These are phyloP conservation scores for Drosophila navojoa DNA, from an alignment of 1,140 invertebrate species.

Conservation along the genomic window DNA sequence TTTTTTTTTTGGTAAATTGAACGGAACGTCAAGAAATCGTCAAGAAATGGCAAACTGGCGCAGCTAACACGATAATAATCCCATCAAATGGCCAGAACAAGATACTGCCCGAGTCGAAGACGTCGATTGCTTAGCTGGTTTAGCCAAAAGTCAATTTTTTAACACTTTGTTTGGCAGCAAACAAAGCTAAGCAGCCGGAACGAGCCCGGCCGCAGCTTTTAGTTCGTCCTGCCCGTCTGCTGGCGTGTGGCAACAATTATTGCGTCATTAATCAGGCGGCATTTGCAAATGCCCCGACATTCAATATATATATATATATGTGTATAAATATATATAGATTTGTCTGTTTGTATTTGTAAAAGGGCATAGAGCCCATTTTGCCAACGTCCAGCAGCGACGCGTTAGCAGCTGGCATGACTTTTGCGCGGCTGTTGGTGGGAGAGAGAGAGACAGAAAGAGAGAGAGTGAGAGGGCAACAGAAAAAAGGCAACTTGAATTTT, in stretches of 20 bases:
- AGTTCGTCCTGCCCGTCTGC: constrained; percentile 1
- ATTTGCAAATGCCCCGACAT: constrained; percentile 75
- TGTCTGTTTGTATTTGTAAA: no score
- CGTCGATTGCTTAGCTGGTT: constrained; percentile 16
- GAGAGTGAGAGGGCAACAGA: no score
- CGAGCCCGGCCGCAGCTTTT: constrained; percentile 3
- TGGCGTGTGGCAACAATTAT: constrained; percentile 75
- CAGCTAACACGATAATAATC: constrained; percentile 77
- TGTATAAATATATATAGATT: no score
- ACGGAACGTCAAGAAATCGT: constrained; percentile 70
- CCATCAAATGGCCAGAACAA: constrained; percentile 70
- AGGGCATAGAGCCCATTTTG: not conserved
- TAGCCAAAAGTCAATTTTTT: constrained; percentile 74
- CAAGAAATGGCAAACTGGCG: constrained; percentile 69
- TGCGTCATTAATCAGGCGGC: constrained; percentile 81
- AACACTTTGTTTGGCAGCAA: constrained; percentile 69
- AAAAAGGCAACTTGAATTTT: constrained; percentile 81
- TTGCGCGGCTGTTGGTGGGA: constrained; percentile 58
- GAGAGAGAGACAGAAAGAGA: no score
- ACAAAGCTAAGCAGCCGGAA: constrained; percentile 54
- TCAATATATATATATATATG: constrained; percentile 38
- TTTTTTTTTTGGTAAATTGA: constrained; percentile 80
- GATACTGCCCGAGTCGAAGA: constrained; percentile 9
- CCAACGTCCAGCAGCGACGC: not conserved
- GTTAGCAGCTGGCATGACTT: constrained; percentile 72